Percentiles rank a stretch among this genome's conserved stretches.
Evolutionary conservation across 2,888 invertebrate genomes (phyloP).

Genomic region (Corbicula japonica): DNA sequence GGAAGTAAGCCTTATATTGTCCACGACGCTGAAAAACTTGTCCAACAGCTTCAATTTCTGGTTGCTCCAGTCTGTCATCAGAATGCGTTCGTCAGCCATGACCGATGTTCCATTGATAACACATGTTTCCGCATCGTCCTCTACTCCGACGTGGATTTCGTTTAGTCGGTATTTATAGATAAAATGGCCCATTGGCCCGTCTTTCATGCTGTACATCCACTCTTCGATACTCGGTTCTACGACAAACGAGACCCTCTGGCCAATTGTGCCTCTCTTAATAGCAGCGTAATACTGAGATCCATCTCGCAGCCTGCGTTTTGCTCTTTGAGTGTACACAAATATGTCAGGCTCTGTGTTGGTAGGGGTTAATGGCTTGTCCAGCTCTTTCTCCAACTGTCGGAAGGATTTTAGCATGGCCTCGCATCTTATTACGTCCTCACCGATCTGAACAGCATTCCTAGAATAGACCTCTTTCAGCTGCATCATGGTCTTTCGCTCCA

Average conservation of each 20-base stretch:
- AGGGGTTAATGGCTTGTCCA: conserved; percentile 36
- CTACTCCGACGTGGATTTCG: conserved; percentile 26
- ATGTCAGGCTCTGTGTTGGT: conserved; percentile 37
- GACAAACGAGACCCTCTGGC: conserved; percentile 36
- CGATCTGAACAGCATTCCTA: conserved; percentile 39
- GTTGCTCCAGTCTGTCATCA: conserved; percentile 50
- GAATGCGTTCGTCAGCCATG: conserved; percentile 39
- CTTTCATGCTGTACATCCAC: conserved; percentile 29
- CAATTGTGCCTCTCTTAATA: conserved; percentile 23
- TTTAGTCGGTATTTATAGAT: conserved; percentile 48
- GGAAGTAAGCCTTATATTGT: conserved; percentile 34
- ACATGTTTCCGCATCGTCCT: conserved; percentile 43
- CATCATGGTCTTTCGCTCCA: conserved; percentile 28
- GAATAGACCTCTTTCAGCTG: conserved; percentile 38
- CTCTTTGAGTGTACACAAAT: conserved; percentile 46
- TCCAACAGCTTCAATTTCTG: conserved; percentile 46
- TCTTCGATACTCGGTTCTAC: conserved; percentile 45
- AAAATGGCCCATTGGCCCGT: conserved; percentile 42
- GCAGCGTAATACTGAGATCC: conserved; percentile 12
- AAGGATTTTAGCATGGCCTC: conserved; percentile 34
- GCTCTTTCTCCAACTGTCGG: conserved; percentile 29
- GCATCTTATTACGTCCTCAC: conserved; percentile 33
- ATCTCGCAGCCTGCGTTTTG: conserved; percentile 32
- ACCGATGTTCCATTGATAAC: conserved; percentile 47
- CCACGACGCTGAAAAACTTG: conserved; percentile 43